phyloP scores from a whole-genome alignment of 2,888 invertebrate species.

The Aproaerema taeniolella region DNA sequence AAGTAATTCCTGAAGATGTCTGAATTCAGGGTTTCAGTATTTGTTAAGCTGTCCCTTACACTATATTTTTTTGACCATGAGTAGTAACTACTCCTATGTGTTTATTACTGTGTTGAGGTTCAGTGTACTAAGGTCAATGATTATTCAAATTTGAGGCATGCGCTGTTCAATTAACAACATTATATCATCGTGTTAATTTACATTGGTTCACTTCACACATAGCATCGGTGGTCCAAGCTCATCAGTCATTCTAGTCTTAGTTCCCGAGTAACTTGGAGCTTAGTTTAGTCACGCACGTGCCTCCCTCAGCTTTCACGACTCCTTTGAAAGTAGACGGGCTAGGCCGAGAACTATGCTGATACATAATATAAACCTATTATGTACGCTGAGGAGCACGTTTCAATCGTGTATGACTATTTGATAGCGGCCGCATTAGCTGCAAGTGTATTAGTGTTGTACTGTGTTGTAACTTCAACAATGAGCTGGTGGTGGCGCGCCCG shows the following conservation, averaged over 20 bases:
- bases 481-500: conserved; percentile 27
- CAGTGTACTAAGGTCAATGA: too few relatives aligned
- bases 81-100: too few relatives aligned
- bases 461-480: conserved; percentile 19
- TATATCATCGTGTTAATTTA: conserved; percentile 17
- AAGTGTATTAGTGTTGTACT: background rate
- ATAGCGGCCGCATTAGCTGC: background rate
- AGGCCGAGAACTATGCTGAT: conserved; percentile 1
- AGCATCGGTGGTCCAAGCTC: background rate
- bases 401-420: too few relatives aligned
- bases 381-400: background rate
- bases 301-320: conserved; percentile 6
- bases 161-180: conserved; percentile 16
- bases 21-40: too few relatives aligned
- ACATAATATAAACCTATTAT: background rate
- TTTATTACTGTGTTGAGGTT: too few relatives aligned
- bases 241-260: conserved; percentile 1
- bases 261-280: too few relatives aligned
- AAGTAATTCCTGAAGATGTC: too few relatives aligned
- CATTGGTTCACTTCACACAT: too few relatives aligned
- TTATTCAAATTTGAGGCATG: too few relatives aligned
- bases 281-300: background rate
- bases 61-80: too few relatives aligned
- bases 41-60: too few relatives aligned
- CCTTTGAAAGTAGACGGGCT: conserved; percentile 7